Evolutionary conservation across 2,888 invertebrate species (phyloP), one percentile per base, ranked within the genome.

Genomic region (Oeneis ivallda): DNA sequence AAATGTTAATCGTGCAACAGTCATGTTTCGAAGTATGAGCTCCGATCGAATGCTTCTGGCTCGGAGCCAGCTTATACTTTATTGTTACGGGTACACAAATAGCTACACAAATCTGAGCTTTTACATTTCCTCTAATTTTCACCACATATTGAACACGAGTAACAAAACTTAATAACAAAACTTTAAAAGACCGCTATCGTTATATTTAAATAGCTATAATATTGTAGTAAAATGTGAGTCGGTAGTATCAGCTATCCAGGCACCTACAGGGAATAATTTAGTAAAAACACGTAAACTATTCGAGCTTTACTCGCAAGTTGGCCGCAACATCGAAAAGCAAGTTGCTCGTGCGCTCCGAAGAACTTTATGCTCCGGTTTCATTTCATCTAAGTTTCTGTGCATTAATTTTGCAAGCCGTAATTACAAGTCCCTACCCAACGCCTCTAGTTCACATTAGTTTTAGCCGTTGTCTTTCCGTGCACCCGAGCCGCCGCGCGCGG

Each of bases 381-480:
- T 90, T 90, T 87, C 86, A 85, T 84, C 81, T 85, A 85, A 87
- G 88, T 89, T 87, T 85, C 83, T 82, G 84, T 87, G 87, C 89
- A 90, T 90, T 91, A 89, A 89, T 90, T 89, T 89, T 90, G 87
- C 88, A 89, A 78, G 84, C 85, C 82, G 89, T 90, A 90, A 91
- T 90, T 90, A 90, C 88, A 86, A 87, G 88, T 87, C 85, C 79
- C 84, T 81, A 85, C 85, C 84, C 84, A 86, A 80, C 87, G 83
- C 82, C 81, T 83, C 82, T 79, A 84, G 83, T 87, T 86, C 82
- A 81, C 85, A 85, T 90, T 87, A 90, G 86, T 89, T 87, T 82
- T 82, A 84, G 82, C 82, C 80, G 84, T 83, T 85, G 85, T 85
- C 83, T 86, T 81, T 81, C 75, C 74, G 76, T 80, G 79, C 80